phyloP scores from a whole-genome alignment of 2,888 invertebrate genomes.

The Coelogynopora nodosa region DNA sequence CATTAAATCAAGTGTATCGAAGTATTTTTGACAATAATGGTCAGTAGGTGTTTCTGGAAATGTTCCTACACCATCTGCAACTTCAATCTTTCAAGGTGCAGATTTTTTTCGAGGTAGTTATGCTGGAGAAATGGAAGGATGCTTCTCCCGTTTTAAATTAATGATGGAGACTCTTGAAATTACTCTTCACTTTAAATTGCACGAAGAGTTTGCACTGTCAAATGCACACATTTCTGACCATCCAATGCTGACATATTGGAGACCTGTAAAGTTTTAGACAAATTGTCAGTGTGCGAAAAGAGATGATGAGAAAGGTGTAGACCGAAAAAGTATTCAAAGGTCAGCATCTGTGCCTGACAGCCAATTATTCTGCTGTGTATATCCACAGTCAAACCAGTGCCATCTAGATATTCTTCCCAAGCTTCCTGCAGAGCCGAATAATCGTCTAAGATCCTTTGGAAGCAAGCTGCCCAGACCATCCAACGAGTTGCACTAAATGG shows the following conservation, averaged over 20 bases:
- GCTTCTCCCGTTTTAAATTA: not conserved
- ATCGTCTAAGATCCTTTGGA: constrained; percentile 7
- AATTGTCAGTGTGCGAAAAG: not conserved
- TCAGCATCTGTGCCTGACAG: not conserved
- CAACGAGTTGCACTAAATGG: not conserved
- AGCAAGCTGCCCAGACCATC: not conserved
- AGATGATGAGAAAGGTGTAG: not conserved
- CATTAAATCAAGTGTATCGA: constrained; percentile 2
- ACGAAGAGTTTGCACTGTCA: not conserved
- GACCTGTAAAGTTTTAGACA: not conserved
- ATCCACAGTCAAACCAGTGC: not conserved
- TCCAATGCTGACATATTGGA: not conserved
- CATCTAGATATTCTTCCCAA: not conserved
- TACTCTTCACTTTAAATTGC: not conserved
- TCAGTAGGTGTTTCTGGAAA: not conserved
- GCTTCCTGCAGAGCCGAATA: constrained; percentile 19
- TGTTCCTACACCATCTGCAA: not conserved
- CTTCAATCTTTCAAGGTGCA: not conserved
- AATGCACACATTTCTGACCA: not conserved
- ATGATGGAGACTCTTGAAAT: not conserved
- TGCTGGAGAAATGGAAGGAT: not conserved
- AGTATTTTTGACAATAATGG: not conserved
- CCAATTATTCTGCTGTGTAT: not conserved
- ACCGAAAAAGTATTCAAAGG: not conserved
- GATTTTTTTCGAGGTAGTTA: not conserved